Evolutionary conservation across 2,888 invertebrate species (phyloP).

Genomic region (Drosophila longiperda): DNA sequence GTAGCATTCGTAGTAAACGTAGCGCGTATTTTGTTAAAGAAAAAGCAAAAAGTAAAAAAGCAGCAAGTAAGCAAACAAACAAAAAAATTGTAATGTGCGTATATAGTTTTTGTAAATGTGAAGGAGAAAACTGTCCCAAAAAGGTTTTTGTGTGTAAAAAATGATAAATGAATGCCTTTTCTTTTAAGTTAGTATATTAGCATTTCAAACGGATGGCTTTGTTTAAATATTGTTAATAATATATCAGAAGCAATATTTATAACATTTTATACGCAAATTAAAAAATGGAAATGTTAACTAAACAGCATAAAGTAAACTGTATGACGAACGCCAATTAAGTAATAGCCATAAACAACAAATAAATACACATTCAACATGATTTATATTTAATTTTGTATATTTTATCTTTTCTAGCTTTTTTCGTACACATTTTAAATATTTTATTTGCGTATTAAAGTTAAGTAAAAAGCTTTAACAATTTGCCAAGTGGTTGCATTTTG

Average conservation of each 20-base stretch:
- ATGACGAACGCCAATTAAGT: slow-evolving; percentile 42
- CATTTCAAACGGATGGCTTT: slow-evolving; percentile 53
- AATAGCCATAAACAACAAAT: slow-evolving; percentile 49
- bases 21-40: slow-evolving; percentile 76
- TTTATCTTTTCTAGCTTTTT: slow-evolving; percentile 24
- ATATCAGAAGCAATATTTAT: slow-evolving; percentile 67
- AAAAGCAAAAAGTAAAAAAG: slow-evolving; percentile 28
- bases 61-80: slow-evolving; percentile 14
- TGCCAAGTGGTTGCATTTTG: slow-evolving; percentile 71
- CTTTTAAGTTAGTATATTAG: slow-evolving; percentile 42
- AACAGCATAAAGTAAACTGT: slow-evolving; percentile 21
- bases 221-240: slow-evolving; percentile 47
- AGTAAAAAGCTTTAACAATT: slow-evolving; percentile 77
- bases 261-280: slow-evolving; percentile 34
- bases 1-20: slow-evolving; percentile 75
- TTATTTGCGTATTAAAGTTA: slow-evolving; percentile 65
- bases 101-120: slow-evolving; percentile 49
- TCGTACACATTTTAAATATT: slow-evolving; percentile 36
- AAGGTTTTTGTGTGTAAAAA: slow-evolving; percentile 30
- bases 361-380: slow-evolving; percentile 26
- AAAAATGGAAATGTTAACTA: slow-evolving; percentile 56
- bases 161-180: slow-evolving; percentile 35
- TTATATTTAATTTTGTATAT: slow-evolving; percentile 29
- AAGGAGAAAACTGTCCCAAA: slow-evolving; percentile 19
- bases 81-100: slow-evolving; percentile 41